Percentiles rank a stretch among this genome's conserved stretches.
phyloP scores from a whole-genome alignment of 2,113 vertebrate species.

The Ochotona princeps region DNA sequence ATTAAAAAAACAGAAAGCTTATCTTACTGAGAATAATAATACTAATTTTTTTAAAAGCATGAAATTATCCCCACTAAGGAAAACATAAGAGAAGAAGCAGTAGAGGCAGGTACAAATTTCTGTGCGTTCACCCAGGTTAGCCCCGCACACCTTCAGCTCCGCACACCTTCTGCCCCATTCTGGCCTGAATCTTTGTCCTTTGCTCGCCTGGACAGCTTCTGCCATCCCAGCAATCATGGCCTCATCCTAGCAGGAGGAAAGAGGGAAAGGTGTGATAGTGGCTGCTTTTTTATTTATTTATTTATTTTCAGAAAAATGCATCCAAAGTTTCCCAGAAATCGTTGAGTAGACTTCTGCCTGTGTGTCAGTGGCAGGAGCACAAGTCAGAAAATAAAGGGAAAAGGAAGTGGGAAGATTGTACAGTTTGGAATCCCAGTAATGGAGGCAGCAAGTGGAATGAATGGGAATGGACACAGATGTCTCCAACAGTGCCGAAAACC shows the following conservation, averaged over 20 bases:
- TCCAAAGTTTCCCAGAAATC: constrained; percentile 3
- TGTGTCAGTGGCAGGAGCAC: not conserved
- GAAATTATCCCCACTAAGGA: not conserved
- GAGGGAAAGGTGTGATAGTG: not conserved
- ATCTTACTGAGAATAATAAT: not conserved
- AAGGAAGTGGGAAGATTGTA: not conserved
- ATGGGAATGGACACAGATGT: not conserved
- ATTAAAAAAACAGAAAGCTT: not conserved
- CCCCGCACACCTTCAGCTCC: not conserved
- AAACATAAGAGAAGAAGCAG: not conserved
- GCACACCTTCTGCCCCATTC: not conserved
- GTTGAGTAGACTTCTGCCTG: not conserved
- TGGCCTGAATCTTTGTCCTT: not conserved
- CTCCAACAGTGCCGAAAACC: not conserved
- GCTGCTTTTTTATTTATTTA: no score
- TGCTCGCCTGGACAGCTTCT: not conserved
- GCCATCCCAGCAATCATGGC: not conserved
- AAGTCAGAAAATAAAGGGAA: not conserved
- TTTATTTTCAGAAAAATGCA: not conserved
- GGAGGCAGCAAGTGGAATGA: not conserved
- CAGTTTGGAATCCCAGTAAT: not conserved
- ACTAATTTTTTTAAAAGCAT: not conserved
- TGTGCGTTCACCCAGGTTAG: not conserved
- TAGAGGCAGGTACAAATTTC: not conserved
- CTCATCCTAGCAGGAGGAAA: not conserved